Evolutionary conservation across 2,888 invertebrate genomes (phyloP).

Genomic region (Schizotus pectinicornis): DNA sequence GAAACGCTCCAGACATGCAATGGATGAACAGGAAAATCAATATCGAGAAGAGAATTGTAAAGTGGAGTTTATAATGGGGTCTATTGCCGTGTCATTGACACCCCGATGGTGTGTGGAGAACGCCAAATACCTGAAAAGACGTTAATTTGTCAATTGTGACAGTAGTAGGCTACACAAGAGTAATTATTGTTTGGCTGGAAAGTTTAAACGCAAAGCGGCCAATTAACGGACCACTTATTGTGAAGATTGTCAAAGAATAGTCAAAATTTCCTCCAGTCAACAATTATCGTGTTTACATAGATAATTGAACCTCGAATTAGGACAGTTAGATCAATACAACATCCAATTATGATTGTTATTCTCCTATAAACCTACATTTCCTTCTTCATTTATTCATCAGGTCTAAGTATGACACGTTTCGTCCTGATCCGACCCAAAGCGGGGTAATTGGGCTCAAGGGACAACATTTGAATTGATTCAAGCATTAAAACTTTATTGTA

Average conservation of each 20-base stretch:
- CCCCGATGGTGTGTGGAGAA: conserved; percentile 2
- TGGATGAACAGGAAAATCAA: conserved; percentile 25
- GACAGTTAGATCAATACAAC: conserved; percentile 1
- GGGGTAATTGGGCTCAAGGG: neutral
- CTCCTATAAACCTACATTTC: conserved; percentile 19
- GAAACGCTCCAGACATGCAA: conserved; percentile 43
- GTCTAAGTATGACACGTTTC: neutral
- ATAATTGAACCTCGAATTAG: no score
- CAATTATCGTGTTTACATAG: no score
- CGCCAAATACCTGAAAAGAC: neutral
- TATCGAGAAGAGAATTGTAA: conserved; percentile 13
- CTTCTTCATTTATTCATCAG: neutral
- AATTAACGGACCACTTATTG: no score
- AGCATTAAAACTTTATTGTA: neutral
- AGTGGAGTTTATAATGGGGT: neutral
- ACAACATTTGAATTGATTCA: no score
- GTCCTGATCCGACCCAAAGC: neutral
- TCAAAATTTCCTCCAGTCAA: no score
- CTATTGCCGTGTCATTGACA: conserved; percentile 20
- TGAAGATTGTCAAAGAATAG: no score
- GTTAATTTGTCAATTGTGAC: conserved; percentile 15
- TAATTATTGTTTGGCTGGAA: neutral
- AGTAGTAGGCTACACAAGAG: conserved; percentile 7
- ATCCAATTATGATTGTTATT: neutral
- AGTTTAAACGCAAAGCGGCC: neutral